phyloP scores from a whole-genome alignment of 2,797 vertebrate genomes.

The Hoplostethus atlanticus region DNA sequence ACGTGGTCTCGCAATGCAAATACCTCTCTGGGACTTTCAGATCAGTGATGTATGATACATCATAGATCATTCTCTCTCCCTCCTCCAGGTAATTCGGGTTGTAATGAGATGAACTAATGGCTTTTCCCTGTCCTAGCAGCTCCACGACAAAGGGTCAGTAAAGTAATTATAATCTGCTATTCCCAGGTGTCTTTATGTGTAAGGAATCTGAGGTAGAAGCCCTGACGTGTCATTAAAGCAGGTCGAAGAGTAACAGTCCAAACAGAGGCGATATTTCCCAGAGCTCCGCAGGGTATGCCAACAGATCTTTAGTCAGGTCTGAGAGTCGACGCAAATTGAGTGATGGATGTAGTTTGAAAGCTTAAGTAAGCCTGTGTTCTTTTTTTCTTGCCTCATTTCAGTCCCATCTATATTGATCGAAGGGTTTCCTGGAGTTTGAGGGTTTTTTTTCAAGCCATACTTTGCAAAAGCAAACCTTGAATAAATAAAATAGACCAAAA shows the following conservation, averaged over 20 bases:
- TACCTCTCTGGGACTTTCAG: conserved; percentile 28
- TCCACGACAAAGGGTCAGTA: conserved; percentile 31
- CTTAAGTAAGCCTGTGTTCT: conserved; percentile 17
- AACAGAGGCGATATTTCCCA: conserved; percentile 24
- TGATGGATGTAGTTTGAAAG: conserved; percentile 41
- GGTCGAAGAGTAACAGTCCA: conserved; percentile 17
- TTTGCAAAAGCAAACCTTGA: neutral
- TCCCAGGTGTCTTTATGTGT: conserved; percentile 59
- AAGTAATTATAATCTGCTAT: conserved; percentile 67
- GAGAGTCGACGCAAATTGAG: conserved; percentile 7
- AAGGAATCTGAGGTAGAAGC: conserved; percentile 22
- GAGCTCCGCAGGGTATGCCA: conserved; percentile 12
- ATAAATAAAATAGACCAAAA: neutral
- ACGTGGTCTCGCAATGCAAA: conserved; percentile 36
- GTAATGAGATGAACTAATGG: conserved; percentile 79
- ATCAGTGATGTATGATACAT: conserved; percentile 57
- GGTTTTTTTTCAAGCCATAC: neutral
- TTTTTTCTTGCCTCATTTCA: neutral
- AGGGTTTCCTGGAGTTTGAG: neutral
- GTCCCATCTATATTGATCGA: neutral
- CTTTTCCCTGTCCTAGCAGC: conserved; percentile 65
- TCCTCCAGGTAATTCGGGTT: conserved; percentile 68
- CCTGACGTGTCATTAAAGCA: conserved; percentile 30
- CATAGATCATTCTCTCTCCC: conserved; percentile 59
- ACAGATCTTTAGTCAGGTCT: conserved; percentile 24